Base-by-base conservation (phyloP, 2,113 vertebrate genomes). In the Hippocampus comes region DNA sequence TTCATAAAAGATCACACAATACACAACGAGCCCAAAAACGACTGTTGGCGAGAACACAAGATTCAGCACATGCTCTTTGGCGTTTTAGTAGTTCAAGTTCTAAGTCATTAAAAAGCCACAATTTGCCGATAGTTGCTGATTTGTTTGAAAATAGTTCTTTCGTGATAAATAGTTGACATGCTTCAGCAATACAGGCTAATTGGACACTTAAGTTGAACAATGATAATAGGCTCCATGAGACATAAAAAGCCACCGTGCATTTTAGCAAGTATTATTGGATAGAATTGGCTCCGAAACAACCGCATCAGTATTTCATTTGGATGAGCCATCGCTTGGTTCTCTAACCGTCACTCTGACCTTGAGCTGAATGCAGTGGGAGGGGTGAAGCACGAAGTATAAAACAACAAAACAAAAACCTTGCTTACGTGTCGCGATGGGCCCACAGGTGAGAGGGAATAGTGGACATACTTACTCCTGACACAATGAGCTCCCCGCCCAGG, bases 401-500 rank as follows among this genome's bases (percentile, higher is more conserved):
- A 38, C 6, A 38, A 38, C 0, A 6, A 38, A 38, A 6, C 0
- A 73, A 71, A 75, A 78, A 65, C 25, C 74, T 41, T 64, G 71
- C 75, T 66, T 49, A 64, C 25, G 68, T 41, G 53, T 70, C 5
- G 23, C 18, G 73, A 72, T 42, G 67, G 67, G 5, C 15, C 67
- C 49, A 57, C 68, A 71, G 69, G 23, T 9, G 53, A 46, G 63
- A 63, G 12, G 30, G 27, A 65, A 20, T 43, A 48, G 42, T 43
- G 2, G 34, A 20, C 41, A 20, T 11, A 94, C 96, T 78, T 89
- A 99, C 97, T 93, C 97, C 97, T 0, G 97, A 99, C 65, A 99
- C 97, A 0, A 99, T 97, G 56, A 99, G 95, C 87, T 99, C 97
- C 78, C 97, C 97, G 0, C 97, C 97, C 1, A 99, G 95, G 88